Conservation (phyloP, 2,797 vertebrate species). For the Spinibarbus caldwelli region DNA sequence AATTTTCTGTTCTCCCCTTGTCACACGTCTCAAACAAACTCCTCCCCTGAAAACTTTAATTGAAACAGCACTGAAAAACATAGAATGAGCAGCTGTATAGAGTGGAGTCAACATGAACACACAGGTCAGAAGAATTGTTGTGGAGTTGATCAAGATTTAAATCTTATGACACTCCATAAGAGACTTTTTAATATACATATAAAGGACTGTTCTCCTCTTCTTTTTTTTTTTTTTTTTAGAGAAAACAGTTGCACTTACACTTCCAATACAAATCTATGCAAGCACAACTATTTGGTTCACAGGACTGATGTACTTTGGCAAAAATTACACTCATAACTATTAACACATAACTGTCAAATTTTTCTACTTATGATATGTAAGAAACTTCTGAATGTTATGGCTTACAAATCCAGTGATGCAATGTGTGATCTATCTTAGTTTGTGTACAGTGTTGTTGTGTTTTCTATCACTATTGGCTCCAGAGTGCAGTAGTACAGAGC, state of each 20-base stretch:
- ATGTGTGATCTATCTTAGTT: not conserved
- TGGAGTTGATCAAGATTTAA: not conserved
- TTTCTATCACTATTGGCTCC: not conserved
- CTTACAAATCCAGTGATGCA: not conserved
- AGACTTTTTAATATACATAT: not conserved
- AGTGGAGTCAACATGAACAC: not conserved
- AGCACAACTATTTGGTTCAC: not conserved
- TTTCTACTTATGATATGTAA: too few relatives aligned
- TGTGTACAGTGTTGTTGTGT: not conserved
- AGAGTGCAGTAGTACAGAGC: conserved; percentile 6
- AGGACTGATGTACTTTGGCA: not conserved
- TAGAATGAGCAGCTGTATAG: too few relatives aligned
- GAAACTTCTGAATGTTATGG: not conserved
- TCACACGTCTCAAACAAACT: not conserved
- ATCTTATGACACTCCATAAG: not conserved
- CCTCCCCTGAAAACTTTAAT: not conserved
- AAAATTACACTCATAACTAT: not conserved
- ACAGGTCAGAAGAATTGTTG: not conserved
- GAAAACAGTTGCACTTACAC: not conserved
- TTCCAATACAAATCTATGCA: not conserved
- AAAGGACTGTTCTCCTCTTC: not conserved
- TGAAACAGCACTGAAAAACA: not conserved
- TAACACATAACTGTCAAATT: not conserved
- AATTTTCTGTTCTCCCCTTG: not conserved
- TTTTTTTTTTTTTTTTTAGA: not conserved